Conservation (phyloP, 2,797 vertebrate genomes). For the Lacerta agilis region DNA sequence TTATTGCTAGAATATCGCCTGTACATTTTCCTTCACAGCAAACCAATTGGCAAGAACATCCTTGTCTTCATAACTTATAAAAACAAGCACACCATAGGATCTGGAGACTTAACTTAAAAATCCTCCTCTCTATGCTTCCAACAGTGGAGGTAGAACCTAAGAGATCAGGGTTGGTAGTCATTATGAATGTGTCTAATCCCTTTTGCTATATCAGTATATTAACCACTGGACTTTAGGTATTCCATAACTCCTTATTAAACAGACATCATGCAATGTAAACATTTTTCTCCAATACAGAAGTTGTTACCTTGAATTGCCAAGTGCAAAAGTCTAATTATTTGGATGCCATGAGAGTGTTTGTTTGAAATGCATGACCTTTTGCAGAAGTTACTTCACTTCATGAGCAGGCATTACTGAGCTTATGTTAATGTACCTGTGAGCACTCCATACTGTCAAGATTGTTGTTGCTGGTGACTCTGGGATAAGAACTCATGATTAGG, state of each 20-base stretch:
- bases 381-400: conserved; percentile 39
- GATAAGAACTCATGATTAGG: conserved; percentile 8
- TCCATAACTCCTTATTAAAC: background rate
- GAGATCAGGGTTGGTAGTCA: too few species aligned
- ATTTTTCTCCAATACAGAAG: conserved; percentile 7
- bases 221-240: background rate
- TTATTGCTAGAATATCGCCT: too few species aligned
- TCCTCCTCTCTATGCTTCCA: too few species aligned
- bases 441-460: background rate
- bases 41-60: too few species aligned
- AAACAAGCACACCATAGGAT: too few species aligned
- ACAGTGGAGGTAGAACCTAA: too few species aligned
- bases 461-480: background rate
- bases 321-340: background rate
- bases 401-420: conserved; percentile 5
- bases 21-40: too few species aligned
- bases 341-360: conserved; percentile 22
- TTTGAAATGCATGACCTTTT: conserved; percentile 34
- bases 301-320: conserved; percentile 4
- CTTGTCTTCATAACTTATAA: too few species aligned
- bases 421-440: conserved; percentile 1
- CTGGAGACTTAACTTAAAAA: too few species aligned
- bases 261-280: conserved; percentile 34
- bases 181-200: too few species aligned
- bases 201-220: background rate